A percentile compares a stretch with the other conserved stretches of the same genome.
phyloP scores from a whole-genome alignment of 1,140 invertebrate species.

The Heterodera carotae region DNA sequence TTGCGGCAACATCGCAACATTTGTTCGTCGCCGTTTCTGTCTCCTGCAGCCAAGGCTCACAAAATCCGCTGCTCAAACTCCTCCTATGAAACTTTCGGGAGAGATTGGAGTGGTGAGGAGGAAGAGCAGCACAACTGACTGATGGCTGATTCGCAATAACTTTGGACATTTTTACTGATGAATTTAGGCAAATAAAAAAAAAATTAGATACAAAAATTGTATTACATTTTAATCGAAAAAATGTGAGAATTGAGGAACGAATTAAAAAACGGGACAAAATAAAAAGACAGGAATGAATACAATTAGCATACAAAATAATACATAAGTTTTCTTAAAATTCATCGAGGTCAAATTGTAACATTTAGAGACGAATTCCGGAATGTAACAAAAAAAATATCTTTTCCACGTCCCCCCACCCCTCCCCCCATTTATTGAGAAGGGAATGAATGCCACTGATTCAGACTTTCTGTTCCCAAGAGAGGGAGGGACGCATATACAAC shows the following conservation, averaged over 20 bases:
- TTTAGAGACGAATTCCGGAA: not conserved
- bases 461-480: not conserved
- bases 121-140: not conserved
- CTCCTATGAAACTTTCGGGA: slow-evolving; percentile 1
- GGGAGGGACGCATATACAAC: not conserved
- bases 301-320: not conserved
- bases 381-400: too few relatives aligned
- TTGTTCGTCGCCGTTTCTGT: not conserved
- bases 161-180: not conserved
- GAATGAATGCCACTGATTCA: not conserved
- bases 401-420: not conserved
- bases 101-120: not conserved
- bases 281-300: not conserved
- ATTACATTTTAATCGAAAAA: too few relatives aligned
- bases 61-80: not conserved
- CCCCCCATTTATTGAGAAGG: not conserved
- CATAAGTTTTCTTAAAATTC: not conserved
- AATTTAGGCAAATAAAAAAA: too few relatives aligned
- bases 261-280: too few relatives aligned
- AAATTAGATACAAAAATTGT: too few relatives aligned
- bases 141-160: not conserved
- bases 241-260: too few relatives aligned
- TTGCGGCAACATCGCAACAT: not conserved
- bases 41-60: not conserved
- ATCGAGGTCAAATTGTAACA: not conserved